Evolutionary conservation across 2,113 vertebrate genomes (phyloP).

Genomic region (Carollia perspicillata): DNA sequence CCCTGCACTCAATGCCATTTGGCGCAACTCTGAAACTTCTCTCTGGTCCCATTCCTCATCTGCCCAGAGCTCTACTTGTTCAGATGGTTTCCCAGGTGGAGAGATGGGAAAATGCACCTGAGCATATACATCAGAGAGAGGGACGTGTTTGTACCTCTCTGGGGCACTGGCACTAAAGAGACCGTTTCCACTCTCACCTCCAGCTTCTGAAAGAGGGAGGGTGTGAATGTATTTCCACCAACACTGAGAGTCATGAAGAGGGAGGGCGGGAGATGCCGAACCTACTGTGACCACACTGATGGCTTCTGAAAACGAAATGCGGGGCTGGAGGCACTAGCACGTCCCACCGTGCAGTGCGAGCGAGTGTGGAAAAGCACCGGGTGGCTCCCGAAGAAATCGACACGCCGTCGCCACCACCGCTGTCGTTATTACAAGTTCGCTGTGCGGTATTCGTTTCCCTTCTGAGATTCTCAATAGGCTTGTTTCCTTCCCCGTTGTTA

Average conservation of each 20-base stretch:
- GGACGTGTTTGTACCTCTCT: neutral
- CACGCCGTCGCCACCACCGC: neutral
- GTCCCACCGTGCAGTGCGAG: neutral
- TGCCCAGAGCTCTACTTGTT: neutral
- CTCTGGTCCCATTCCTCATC: neutral
- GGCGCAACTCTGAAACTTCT: neutral
- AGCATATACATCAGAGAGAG: neutral
- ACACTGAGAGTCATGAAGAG: neutral
- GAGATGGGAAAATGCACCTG: neutral
- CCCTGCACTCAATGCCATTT: accelerated
- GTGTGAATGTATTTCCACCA: neutral
- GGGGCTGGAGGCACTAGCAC: neutral
- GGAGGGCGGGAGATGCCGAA: neutral
- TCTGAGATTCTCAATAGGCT: neutral
- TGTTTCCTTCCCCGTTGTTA: neutral
- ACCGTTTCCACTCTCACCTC: neutral
- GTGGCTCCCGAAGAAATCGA: neutral
- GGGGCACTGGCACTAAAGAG: neutral
- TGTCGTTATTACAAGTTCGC: neutral
- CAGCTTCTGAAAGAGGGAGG: neutral
- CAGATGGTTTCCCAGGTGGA: neutral
- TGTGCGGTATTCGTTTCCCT: neutral
- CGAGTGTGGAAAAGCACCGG: neutral
- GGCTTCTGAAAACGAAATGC: neutral
- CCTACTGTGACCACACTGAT: neutral